Base-by-base conservation (phyloP, 2,797 vertebrate genomes). In the Myotis planiceps region DNA sequence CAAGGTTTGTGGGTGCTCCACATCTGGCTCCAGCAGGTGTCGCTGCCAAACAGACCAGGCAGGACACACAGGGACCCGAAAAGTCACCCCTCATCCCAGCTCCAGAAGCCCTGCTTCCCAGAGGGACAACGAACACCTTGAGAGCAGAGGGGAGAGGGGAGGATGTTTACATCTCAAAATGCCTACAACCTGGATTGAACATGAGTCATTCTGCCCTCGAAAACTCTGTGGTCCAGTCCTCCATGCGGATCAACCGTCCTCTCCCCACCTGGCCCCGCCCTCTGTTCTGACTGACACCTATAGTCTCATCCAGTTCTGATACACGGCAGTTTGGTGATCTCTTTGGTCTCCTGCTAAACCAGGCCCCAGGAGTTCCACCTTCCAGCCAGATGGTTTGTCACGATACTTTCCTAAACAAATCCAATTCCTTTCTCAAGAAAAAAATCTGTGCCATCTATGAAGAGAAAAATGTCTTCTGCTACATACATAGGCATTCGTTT, bases 361-460 rank as follows among this genome's bases (percentile, higher is more conserved):
- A 85, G n/a, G 51, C 15, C 18, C 39, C 58, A 10, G 74, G 60
- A 79, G 10, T 16, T 18, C 76, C 16, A 49, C 37, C 49, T 78
- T 88, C 82, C 76, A 91, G 60, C n/a, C 45, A 68, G 60, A 21
- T 29, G 0, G 13, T 10, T 63, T 80, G 5, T 37, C 32, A 65
- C 88, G 39, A 51, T 27, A 63, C 29, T 71, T 90, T 95, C 21
- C 49, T 69, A 45, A 90, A 86, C 3, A 63, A 93, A 88, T 82
- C 7, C n/a, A 85, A 34, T 68, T 63, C 13, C 18, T 69, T 71
- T 60, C 75, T 92, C 13, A 78, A 85, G 27, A 97, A 97, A 58
- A 79, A 88, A 34, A 65, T 45, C 29, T 34, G 19, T 39, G n/a
- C 13, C n/a, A n/a, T 72, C 32, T 75, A 14, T 29, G n/a, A 85